Evolutionary conservation across 2,113 vertebrate species (phyloP).

Genomic region (Stomatorhinus ivindoensis): DNA sequence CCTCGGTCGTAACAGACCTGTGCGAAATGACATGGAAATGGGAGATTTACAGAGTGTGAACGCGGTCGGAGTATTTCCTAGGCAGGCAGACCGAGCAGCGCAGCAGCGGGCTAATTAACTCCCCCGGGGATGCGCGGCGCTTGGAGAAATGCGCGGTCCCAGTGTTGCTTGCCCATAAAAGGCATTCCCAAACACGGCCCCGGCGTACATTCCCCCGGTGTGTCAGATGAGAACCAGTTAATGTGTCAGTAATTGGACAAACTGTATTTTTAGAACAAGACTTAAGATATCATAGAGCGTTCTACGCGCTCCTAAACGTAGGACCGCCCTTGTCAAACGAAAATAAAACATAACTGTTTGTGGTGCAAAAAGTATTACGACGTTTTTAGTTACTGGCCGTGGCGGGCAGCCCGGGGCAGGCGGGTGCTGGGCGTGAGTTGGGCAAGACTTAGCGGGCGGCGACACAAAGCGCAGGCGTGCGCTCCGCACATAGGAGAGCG

Average conservation of each 20-base stretch:
- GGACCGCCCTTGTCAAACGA: constrained; percentile 44
- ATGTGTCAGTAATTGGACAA: constrained; percentile 69
- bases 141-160: constrained; percentile 72
- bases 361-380: constrained; percentile 27
- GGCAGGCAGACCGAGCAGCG: constrained; percentile 72
- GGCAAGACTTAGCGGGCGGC: background rate
- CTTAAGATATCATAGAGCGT: constrained; percentile 50
- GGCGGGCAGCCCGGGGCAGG: background rate
- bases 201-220: constrained; percentile 71
- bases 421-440: background rate
- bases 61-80: constrained; percentile 83
- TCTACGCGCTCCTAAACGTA: constrained; percentile 57
- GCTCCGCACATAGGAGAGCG: background rate
- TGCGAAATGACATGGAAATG: constrained; percentile 75
- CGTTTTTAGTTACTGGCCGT: background rate
- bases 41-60: constrained; percentile 90
- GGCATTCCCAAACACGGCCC: constrained; percentile 85
- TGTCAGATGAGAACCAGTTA: constrained; percentile 84
- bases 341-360: background rate
- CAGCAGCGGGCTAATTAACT: constrained; percentile 87
- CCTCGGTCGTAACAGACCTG: constrained; percentile 71
- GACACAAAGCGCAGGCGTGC: background rate
- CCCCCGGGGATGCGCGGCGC: constrained; percentile 70
- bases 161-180: constrained; percentile 68
- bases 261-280: constrained; percentile 50